A percentile compares a stretch with the other conserved stretches of the same genome.
Conservation (phyloP, 2,888 invertebrate species). For the Pristionchus maxplancki region DNA sequence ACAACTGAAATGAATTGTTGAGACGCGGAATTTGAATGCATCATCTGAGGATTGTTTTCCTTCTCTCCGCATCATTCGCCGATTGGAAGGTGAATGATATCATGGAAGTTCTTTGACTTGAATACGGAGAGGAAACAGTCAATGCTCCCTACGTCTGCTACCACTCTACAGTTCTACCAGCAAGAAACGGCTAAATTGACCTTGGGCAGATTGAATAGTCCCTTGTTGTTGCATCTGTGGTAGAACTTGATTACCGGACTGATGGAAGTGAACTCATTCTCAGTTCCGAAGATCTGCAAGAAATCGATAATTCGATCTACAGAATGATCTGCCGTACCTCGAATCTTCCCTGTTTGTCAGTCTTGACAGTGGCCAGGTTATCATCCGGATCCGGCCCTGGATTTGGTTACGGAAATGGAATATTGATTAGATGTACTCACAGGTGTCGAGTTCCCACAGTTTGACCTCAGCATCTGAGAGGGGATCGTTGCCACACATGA, state of each 20-base stretch:
- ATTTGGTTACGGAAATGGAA: not conserved
- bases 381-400: conserved; percentile 51
- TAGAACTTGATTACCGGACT: conserved; percentile 48
- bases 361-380: conserved; percentile 20
- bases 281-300: conserved; percentile 39
- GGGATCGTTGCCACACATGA: conserved; percentile 47
- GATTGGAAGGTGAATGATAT: not conserved
- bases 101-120: not conserved
- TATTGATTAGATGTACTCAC: conserved; percentile 5
- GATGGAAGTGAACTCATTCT: conserved; percentile 48
- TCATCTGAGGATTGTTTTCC: conserved; percentile 10
- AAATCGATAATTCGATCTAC: not conserved
- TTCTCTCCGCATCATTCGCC: not conserved
- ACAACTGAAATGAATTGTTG: conserved; percentile 48
- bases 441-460: conserved; percentile 53
- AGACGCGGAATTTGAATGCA: not conserved
- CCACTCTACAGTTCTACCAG: not conserved
- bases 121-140: not conserved
- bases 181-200: not conserved
- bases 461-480: conserved; percentile 44
- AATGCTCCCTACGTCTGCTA: not conserved
- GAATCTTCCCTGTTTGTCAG: conserved; percentile 44
- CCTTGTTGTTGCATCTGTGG: conserved; percentile 53
- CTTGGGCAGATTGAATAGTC: conserved; percentile 42
- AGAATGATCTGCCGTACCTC: not conserved